These are phyloP conservation scores for Macrotis lagotis DNA, from an alignment of 2,113 vertebrate genomes.

Conservation along the genomic window DNA sequence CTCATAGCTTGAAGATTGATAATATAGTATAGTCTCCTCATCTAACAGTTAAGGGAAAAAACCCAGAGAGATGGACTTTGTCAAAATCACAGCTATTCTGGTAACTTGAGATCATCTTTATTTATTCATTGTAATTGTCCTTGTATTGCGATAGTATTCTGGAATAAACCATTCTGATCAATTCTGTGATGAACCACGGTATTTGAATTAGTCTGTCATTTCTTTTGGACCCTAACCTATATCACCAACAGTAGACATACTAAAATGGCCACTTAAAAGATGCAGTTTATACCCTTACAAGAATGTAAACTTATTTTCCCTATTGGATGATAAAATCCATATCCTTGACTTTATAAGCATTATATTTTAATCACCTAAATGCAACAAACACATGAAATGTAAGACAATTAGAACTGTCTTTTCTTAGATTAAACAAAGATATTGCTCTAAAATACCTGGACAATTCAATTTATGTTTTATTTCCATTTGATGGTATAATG, in stretches of 20 bases:
- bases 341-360: not conserved
- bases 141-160: not conserved
- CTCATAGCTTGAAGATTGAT: not conserved
- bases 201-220: not conserved
- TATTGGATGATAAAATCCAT: not conserved
- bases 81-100: not conserved
- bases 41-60: not conserved
- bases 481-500: not conserved
- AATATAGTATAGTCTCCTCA: not conserved
- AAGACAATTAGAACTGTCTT: not conserved
- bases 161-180: not conserved
- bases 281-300: not conserved
- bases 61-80: not conserved
- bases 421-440: not conserved
- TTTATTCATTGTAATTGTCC: not conserved
- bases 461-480: not conserved
- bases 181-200: not conserved
- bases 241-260: not conserved
- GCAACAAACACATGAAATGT: not conserved
- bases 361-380: not conserved
- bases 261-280: not conserved
- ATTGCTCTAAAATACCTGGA: not conserved
- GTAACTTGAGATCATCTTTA: no score
- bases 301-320: not conserved
- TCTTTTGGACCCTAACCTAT: not conserved